A percentile compares a stretch with the other conserved stretches of the same genome.
These are phyloP conservation scores for Pachycephus smyrnensis DNA, from an alignment of 2,888 invertebrate genomes.

Conservation along the genomic window DNA sequence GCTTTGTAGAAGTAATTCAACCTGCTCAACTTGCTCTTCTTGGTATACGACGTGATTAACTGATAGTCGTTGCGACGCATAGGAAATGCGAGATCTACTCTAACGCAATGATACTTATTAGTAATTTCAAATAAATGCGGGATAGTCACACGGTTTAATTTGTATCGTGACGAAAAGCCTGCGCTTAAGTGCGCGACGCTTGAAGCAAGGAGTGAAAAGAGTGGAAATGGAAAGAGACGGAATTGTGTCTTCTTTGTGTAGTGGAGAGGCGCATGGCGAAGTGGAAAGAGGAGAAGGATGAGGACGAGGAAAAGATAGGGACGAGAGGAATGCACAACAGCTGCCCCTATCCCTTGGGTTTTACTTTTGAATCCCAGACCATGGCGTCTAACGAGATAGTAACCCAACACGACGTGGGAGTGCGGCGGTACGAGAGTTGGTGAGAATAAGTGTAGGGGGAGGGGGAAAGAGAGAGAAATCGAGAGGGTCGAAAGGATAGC, in stretches of 20 bases:
- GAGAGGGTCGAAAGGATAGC: neutral
- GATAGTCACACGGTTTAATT: too few species aligned
- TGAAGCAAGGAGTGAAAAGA: slow-evolving; percentile 16
- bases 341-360: slow-evolving; percentile 54
- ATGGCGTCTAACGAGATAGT: slow-evolving; percentile 42
- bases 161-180: too few species aligned
- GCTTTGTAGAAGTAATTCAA: too few species aligned
- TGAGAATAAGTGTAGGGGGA: slow-evolving; percentile 9
- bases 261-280: slow-evolving; percentile 1
- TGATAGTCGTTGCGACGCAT: too few species aligned
- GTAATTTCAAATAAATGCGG: too few species aligned
- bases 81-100: too few species aligned
- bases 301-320: slow-evolving; percentile 31
- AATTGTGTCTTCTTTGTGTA: neutral
- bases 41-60: too few species aligned
- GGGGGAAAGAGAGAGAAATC: slow-evolving; percentile 18
- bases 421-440: slow-evolving; percentile 11
- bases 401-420: slow-evolving; percentile 36
- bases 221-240: slow-evolving; percentile 14
- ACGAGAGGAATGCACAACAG: slow-evolving; percentile 53
- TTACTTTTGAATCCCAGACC: slow-evolving; percentile 48
- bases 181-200: neutral
- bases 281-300: slow-evolving; percentile 21
- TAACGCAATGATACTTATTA: too few species aligned
- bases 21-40: too few species aligned